phyloP scores from a whole-genome alignment of 2,888 invertebrate species.

The Liopterus haemorrhoidalis region DNA sequence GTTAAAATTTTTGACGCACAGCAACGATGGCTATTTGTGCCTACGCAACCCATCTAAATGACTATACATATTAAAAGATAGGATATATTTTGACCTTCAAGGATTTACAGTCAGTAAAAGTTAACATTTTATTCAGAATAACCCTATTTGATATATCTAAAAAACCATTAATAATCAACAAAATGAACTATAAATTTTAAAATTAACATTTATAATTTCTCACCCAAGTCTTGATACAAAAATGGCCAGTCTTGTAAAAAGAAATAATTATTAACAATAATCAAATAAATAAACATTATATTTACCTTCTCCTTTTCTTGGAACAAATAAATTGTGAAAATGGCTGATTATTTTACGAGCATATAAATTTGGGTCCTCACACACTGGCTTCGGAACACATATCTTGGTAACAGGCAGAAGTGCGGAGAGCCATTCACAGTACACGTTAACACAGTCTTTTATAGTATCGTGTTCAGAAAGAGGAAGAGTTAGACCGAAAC shows the following conservation, averaged over 20 bases:
- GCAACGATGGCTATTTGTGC: too few species aligned
- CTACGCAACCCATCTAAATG: too few species aligned
- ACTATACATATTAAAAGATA: too few species aligned
- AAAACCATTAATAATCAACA: too few species aligned
- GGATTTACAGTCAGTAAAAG: too few species aligned
- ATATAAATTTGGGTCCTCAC: constrained; percentile 84
- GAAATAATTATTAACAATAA: constrained; percentile 34
- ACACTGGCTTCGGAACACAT: constrained; percentile 82
- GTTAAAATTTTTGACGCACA: too few species aligned
- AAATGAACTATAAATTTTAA: too few species aligned
- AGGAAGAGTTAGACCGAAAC: constrained; percentile 86
- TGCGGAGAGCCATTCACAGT: constrained; percentile 94
- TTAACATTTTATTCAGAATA: too few species aligned
- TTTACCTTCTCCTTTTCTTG: constrained; percentile 86
- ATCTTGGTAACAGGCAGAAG: constrained; percentile 76
- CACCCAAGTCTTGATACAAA: constrained; percentile 83
- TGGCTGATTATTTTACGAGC: constrained; percentile 86
- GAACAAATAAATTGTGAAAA: constrained; percentile 90
- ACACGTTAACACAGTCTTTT: constrained; percentile 92
- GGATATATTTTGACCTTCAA: too few species aligned
- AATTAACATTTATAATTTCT: constrained; percentile 39
- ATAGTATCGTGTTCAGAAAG: constrained; percentile 89
- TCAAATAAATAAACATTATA: constrained; percentile 18
- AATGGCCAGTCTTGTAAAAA: constrained; percentile 82
- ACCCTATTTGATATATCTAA: too few species aligned